These are phyloP conservation scores for Pterostichus madidus DNA, from an alignment of 2,888 invertebrate species.

Conservation along the genomic window DNA sequence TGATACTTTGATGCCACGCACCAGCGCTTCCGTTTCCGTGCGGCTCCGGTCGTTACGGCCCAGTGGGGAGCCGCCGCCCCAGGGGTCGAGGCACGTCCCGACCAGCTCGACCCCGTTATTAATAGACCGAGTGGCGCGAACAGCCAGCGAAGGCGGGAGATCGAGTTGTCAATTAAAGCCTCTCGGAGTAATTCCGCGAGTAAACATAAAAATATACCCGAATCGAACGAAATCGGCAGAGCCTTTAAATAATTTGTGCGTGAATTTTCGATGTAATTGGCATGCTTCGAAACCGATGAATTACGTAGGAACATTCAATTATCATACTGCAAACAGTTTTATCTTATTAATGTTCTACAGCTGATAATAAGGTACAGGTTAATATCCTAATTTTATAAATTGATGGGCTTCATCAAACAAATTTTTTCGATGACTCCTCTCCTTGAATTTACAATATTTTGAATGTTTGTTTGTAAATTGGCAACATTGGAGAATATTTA, in stretches of 20 bases:
- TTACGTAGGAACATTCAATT: slow-evolving; percentile 36
- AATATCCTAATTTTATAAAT: not conserved
- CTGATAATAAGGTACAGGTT: slow-evolving; percentile 9
- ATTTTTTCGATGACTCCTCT: too few relatives aligned
- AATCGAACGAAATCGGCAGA: slow-evolving; percentile 18
- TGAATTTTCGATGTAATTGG: slow-evolving; percentile 61
- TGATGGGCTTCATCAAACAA: not conserved
- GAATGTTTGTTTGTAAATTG: too few relatives aligned
- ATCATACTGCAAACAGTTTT: slow-evolving; percentile 43
- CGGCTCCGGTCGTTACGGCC: slow-evolving; percentile 6
- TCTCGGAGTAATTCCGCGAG: slow-evolving; percentile 41
- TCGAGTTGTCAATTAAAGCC: slow-evolving; percentile 57
- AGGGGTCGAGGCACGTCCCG: not conserved
- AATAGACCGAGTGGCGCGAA: slow-evolving; percentile 8
- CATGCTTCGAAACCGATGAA: slow-evolving; percentile 20
- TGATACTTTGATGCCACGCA: slow-evolving; percentile 15
- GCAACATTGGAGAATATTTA: too few relatives aligned
- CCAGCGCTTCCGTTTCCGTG: slow-evolving; percentile 12
- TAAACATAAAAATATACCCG: slow-evolving; percentile 53
- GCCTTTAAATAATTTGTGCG: slow-evolving; percentile 57
- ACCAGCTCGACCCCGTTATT: not conserved
- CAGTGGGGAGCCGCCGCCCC: not conserved
- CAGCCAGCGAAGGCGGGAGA: not conserved
- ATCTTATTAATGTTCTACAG: slow-evolving; percentile 22
- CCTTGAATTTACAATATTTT: too few relatives aligned